Evolutionary conservation across 2,113 vertebrate species (phyloP), one percentile per base, ranked within the genome.

Genomic region (Chlamydotis undulata): DNA sequence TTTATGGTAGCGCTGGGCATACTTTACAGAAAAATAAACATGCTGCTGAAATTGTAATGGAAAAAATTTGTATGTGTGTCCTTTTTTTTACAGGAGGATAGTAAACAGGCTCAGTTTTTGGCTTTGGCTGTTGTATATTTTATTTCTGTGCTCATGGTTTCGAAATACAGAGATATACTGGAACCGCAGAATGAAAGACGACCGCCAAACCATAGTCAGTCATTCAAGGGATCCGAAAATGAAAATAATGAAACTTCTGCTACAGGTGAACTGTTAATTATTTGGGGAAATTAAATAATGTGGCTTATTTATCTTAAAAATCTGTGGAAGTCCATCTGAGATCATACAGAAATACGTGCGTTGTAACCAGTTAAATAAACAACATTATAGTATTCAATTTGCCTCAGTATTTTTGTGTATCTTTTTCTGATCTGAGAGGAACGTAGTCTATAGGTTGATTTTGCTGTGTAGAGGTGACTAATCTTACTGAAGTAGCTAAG

Each of bases 121-220:
- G 99, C 99, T 57, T 98, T 99, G 95, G 99, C 99, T 56, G 99
- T 99, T 68, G 99, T 99, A 1, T 99, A 99, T 97, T 99, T 99
- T 97, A 99, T 99, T 96, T 99, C 99, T 45, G 99, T 99, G 84
- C 99, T 99, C 89, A 99, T 99, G 99, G 99, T 99, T 94, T 99
- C 99, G 1, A 99, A 99, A 97, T 99, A 99, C 97, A 98, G 99
- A 96, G 99, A 99, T 97, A 99, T 99, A 94, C 96, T 99, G 97
- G 99, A 99, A 97, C 99, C 99, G 16, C 99, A 99, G 86, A 99
- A 99, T 94, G 99, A 99, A 97, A 98, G 97, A 85, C 98, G 83
- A 73, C 96, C 65, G 26, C 91, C 97, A 87, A 97, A 96, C 26
- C 95, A 96, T 41, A 98, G 97, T 53, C 98, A 98, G 87, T 98